phyloP scores from a whole-genome alignment of 2,113 vertebrate species.

The Gopherus flavomarginatus region DNA sequence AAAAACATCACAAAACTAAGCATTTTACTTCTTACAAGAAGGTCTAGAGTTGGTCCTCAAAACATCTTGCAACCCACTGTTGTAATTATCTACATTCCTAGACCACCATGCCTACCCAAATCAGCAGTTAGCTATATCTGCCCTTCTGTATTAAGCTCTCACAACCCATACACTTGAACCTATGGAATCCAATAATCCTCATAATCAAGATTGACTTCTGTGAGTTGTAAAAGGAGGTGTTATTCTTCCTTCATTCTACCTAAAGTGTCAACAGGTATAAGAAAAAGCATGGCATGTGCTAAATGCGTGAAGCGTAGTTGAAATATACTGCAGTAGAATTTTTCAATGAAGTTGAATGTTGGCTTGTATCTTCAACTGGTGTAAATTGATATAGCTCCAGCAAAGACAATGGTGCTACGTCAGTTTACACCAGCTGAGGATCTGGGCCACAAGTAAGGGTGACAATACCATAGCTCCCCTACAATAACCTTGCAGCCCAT shows the following conservation, averaged over 20 bases:
- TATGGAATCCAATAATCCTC: neutral
- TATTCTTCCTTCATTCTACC: neutral
- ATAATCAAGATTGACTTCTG: neutral
- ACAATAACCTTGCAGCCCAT: too few species aligned
- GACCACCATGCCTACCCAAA: neutral
- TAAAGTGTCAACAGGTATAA: neutral
- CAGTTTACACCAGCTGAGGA: neutral
- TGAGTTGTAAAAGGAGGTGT: neutral
- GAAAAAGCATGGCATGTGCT: neutral
- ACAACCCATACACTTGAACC: neutral
- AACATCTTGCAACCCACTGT: neutral
- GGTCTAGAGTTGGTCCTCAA: neutral
- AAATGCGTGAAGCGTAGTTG: neutral
- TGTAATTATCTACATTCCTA: neutral
- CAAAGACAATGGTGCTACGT: neutral
- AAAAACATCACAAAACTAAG: neutral
- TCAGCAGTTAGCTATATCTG: neutral
- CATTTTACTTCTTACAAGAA: neutral
- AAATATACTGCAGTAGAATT: neutral
- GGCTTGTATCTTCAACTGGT: neutral
- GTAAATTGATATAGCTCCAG: neutral
- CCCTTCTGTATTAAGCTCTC: neutral
- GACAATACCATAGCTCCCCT: too few species aligned
- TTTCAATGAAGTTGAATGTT: neutral
- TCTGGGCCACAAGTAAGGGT: neutral